Conservation (phyloP, 2,888 invertebrate species). For the Microctonus brassicae region DNA sequence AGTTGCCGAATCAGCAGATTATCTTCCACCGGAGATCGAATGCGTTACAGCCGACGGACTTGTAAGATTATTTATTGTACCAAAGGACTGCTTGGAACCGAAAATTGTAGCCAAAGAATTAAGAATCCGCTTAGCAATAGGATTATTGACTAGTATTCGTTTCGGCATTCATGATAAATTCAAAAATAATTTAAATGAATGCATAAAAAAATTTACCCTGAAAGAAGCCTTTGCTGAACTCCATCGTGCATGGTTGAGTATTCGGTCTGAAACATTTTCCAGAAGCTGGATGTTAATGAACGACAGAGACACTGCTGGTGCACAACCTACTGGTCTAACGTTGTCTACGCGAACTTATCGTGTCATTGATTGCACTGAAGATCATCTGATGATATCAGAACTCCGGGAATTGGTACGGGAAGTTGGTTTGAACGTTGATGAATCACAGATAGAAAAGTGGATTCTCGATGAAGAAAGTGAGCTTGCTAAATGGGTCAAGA, state of each 20-base stretch:
- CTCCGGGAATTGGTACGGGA: constrained; percentile 54
- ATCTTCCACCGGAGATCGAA: constrained; percentile 63
- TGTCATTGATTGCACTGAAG: constrained; percentile 49
- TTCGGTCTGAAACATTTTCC: constrained; percentile 68
- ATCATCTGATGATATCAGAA: constrained; percentile 51
- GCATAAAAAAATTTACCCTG: constrained; percentile 61
- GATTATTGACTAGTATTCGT: constrained; percentile 51
- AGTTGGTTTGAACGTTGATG: constrained; percentile 54
- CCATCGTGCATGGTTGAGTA: constrained; percentile 69
- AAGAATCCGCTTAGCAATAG: constrained; percentile 64
- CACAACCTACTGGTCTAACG: constrained; percentile 1
- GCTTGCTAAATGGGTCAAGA: constrained; percentile 50
- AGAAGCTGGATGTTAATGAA: constrained; percentile 63
- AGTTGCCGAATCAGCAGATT: constrained; percentile 66
- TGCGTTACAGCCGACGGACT: constrained; percentile 66
- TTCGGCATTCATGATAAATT: constrained; percentile 32
- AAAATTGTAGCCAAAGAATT: constrained; percentile 65
- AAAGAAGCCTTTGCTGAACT: constrained; percentile 70
- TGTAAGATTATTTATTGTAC: constrained; percentile 60
- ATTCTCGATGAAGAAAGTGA: constrained; percentile 59
- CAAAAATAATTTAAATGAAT: constrained; percentile 37
- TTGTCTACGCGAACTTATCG: constrained; percentile 27
- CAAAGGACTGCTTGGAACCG: constrained; percentile 55
- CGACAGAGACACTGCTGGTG: constrained; percentile 49
- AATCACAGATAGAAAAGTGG: constrained; percentile 57